Evolutionary conservation across 2,888 invertebrate species (phyloP).

Genomic region (Xestia c-nigrum): DNA sequence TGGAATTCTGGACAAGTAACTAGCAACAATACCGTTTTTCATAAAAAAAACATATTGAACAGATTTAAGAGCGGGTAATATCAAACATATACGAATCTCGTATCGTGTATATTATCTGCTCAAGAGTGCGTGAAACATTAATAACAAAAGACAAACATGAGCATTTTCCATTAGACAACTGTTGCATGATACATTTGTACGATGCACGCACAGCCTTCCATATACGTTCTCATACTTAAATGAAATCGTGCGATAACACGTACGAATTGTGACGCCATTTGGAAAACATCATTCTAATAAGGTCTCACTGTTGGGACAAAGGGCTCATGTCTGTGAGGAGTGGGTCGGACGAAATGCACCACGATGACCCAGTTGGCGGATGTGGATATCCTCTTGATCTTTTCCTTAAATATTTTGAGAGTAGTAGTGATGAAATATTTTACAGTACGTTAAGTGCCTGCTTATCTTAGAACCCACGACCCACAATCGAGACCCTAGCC

Average conservation of each 20-base stretch:
- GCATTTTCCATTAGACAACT: slow-evolving; percentile 29
- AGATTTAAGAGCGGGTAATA: background rate
- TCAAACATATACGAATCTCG: slow-evolving; percentile 1
- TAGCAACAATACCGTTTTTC: background rate
- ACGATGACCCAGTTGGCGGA: background rate
- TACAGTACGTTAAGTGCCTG: background rate
- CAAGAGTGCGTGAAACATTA: slow-evolving; percentile 27
- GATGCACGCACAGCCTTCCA: slow-evolving; percentile 27
- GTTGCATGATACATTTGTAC: slow-evolving; percentile 35
- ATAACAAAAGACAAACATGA: slow-evolving; percentile 32
- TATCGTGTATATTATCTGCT: background rate
- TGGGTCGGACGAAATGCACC: background rate
- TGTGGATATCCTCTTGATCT: background rate
- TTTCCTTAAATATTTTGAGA: background rate
- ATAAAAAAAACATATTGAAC: background rate
- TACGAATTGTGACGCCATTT: slow-evolving; percentile 1
- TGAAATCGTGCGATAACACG: slow-evolving; percentile 4
- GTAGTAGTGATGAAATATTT: background rate
- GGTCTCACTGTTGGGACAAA: background rate
- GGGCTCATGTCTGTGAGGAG: background rate
- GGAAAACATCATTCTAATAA: background rate
- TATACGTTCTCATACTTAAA: slow-evolving; percentile 27
- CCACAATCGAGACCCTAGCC: background rate
- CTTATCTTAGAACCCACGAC: background rate
- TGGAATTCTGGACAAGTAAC: background rate